Percentiles rank a stretch among this genome's conserved stretches.
These are phyloP conservation scores for Catharus minimus DNA, from an alignment of 2,113 vertebrate genomes.

Conservation along the genomic window DNA sequence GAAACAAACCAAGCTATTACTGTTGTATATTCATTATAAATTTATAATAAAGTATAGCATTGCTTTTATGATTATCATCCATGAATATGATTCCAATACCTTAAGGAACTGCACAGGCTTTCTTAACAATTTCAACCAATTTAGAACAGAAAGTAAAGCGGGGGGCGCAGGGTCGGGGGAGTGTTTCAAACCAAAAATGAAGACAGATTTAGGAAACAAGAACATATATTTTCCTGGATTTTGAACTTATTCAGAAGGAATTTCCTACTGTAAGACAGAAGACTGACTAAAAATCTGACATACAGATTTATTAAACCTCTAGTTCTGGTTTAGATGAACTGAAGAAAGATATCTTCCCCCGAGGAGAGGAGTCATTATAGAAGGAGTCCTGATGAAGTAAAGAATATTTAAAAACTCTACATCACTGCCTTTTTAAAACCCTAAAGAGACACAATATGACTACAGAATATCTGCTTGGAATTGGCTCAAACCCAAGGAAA, in stretches of 20 bases:
- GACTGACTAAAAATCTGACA: not conserved
- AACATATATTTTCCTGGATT: not conserved
- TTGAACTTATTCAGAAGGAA: not conserved
- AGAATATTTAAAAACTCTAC: not conserved
- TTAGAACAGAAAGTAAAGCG: not conserved
- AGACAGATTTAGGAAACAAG: not conserved
- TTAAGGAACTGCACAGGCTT: not conserved
- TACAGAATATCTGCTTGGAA: not conserved
- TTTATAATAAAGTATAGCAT: not conserved
- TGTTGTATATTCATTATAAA: not conserved
- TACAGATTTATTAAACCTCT: not conserved
- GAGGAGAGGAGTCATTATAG: not conserved
- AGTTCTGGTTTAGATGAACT: not conserved
- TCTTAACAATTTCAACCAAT: not conserved
- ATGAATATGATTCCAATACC: not conserved
- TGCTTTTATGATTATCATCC: not conserved
- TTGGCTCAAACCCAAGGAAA: not conserved
- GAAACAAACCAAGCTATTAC: not conserved
- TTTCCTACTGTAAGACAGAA: not conserved
- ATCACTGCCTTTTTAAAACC: not conserved
- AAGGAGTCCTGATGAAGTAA: not conserved
- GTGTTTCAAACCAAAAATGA: not conserved
- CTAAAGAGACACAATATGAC: not conserved
- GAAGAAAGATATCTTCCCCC: not conserved
- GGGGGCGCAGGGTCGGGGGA: fast-evolving